Conservation (phyloP, 1,140 invertebrate genomes). For the Harlomillsia oculata region DNA sequence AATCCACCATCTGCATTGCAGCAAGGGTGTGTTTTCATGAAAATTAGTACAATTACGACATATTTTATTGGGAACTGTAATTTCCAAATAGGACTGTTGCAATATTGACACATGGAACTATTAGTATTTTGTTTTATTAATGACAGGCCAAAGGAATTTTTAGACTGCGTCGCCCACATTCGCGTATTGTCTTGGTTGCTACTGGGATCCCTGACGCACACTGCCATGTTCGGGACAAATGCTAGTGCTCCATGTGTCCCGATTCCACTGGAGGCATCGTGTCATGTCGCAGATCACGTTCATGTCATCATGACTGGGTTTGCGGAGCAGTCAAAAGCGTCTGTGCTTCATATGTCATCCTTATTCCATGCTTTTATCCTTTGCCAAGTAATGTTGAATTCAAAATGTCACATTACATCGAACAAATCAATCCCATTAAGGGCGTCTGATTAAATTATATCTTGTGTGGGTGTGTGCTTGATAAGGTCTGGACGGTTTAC, state of each 20-base stretch:
- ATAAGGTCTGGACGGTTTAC: constrained; percentile 92
- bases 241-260: constrained; percentile 55
- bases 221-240: constrained; percentile 50
- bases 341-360: constrained; percentile 83
- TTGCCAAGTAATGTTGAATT: constrained; percentile 51
- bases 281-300: constrained; percentile 92
- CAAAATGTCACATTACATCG: background rate
- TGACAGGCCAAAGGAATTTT: constrained; percentile 77
- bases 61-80: constrained; percentile 24
- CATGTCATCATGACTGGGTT: constrained; percentile 87
- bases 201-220: constrained; percentile 83
- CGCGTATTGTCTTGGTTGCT: constrained; percentile 90
- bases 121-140: constrained; percentile 5
- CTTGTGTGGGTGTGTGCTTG: constrained; percentile 8
- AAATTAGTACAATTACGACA: constrained; percentile 66
- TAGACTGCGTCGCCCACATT: constrained; percentile 90
- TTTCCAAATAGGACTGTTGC: too few species aligned
- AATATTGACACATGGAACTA: background rate
- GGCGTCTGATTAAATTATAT: background rate
- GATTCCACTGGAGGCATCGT: constrained; percentile 88
- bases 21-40: constrained; percentile 57
- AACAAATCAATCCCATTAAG: background rate
- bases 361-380: constrained; percentile 71
- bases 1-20: constrained; percentile 71
- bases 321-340: constrained; percentile 86